Evolutionary conservation across 2,113 vertebrate species (phyloP).

Genomic region (Pelodiscus sinensis): DNA sequence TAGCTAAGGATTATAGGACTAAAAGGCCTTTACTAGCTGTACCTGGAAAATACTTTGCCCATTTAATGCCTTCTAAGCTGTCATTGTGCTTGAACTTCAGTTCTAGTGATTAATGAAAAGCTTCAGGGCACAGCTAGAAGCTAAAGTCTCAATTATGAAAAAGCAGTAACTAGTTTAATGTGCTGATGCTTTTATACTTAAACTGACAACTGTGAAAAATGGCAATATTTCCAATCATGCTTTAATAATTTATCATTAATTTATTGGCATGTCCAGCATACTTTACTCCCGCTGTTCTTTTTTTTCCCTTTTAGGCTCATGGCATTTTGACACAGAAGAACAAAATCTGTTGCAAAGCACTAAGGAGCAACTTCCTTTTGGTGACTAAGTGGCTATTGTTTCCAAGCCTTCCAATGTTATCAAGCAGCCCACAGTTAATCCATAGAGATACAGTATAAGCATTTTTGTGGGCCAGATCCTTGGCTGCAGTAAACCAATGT

Average conservation of each 20-base stretch:
- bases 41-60: constrained; percentile 93
- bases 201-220: constrained; percentile 97
- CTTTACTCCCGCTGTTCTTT: constrained; percentile 75
- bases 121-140: constrained; percentile 97
- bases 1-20: constrained; percentile 91
- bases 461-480: neutral
- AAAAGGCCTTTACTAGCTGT: constrained; percentile 87
- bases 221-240: constrained; percentile 97
- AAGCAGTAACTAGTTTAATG: constrained; percentile 97
- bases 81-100: constrained; percentile 91
- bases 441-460: neutral
- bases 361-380: constrained; percentile 39
- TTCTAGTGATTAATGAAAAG: constrained; percentile 98
- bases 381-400: constrained; percentile 15
- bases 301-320: constrained; percentile 67
- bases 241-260: constrained; percentile 96
- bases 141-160: constrained; percentile 99
- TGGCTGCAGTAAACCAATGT: constrained; percentile 36
- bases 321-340: constrained; percentile 57
- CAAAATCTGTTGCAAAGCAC: constrained; percentile 54
- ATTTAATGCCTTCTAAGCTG: constrained; percentile 92
- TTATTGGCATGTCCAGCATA: constrained; percentile 92
- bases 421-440: constrained; percentile 5
- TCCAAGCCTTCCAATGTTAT: constrained; percentile 23
- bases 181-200: constrained; percentile 96